Base-by-base conservation (phyloP, 2,888 invertebrate species). In the Acleris sparsana region DNA sequence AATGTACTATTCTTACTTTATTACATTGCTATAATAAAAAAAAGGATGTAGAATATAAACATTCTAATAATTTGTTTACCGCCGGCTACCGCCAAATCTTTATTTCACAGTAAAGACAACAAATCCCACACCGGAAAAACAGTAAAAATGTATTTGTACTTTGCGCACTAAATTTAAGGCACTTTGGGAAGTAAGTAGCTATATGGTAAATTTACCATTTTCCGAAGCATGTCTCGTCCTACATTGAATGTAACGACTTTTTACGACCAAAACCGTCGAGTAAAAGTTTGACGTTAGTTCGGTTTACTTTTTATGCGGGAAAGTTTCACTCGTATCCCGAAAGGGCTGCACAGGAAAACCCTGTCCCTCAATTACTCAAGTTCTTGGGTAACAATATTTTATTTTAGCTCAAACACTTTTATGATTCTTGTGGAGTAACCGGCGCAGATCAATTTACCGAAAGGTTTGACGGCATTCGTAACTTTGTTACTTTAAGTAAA, bases 301-400 rank as follows among this genome's bases (percentile, higher is more conserved):
- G 33, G 39, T 66, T 57, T 57, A 52, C 66, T 62, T 66, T 65
- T 66, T 66, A 62, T 53, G 43, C 57, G 56, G 39, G 48, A 61
- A 62, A 66, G 62, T 66, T 57, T 25, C 56, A 25, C 22, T 18
- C 46, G 49, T 46, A 51, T 57, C 66, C 61, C 66, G 52, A 57
- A 63, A 66, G 51, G 60, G 51, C 66, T 62, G 62, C 62, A 57
- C 53, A 51, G 39, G 66, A 61, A 57, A 61, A 52, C 52, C 56
- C 39, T 11, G 56, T 46, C 52, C 65, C 46, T 61, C 56, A 53
- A 66, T 57, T 53, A 53, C 57, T 39, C 57, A 57, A 62, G 61
- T 66, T 61, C 52, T 51, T 17, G 46, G 52, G 39, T 39, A n/a
- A 66, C 52, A 53, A 66, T 56, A 53, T 57, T 57, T 66, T 66